These are phyloP conservation scores for Caenorhabditis tropicalis DNA, from an alignment of 1,140 invertebrate genomes.

Conservation along the genomic window DNA sequence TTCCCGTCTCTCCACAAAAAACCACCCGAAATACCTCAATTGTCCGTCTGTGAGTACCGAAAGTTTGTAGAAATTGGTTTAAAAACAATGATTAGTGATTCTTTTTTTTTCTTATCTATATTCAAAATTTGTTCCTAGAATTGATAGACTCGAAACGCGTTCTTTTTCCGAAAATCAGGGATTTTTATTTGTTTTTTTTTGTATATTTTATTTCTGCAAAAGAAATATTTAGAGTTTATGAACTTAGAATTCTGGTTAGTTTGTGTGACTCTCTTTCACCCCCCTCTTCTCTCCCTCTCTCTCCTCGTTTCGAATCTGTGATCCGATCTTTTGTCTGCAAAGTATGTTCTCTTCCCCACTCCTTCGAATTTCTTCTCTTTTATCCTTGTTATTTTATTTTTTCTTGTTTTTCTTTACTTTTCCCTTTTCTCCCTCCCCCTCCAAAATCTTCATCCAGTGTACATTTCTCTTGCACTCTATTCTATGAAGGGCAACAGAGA, in stretches of 20 bases:
- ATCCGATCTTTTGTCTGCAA: constrained; percentile 24
- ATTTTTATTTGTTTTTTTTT: not conserved
- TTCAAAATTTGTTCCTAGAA: not conserved
- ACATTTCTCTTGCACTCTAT: not conserved
- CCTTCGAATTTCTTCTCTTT: not conserved
- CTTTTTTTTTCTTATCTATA: not conserved
- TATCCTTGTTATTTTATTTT: constrained; percentile 16
- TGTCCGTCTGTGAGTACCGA: too few relatives aligned
- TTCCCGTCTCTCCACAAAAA: not conserved
- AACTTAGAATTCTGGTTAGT: not conserved
- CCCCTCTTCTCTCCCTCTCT: not conserved
- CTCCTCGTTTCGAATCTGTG: constrained; percentile 37
- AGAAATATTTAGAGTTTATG: too few relatives aligned
- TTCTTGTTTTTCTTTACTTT: not conserved
- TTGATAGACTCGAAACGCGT: constrained; percentile 33
- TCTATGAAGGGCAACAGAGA: not conserved
- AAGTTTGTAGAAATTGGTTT: too few relatives aligned
- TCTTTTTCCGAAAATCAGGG: not conserved
- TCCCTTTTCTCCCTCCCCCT: not conserved
- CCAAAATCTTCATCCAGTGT: too few relatives aligned
- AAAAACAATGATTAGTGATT: constrained; percentile 25
- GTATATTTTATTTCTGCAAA: not conserved
- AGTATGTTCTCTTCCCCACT: not conserved
- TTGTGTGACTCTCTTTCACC: too few relatives aligned
- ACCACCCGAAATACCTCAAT: constrained; percentile 19